Percentiles rank a stretch among this genome's conserved stretches.
These are phyloP conservation scores for Lepisosteus oculatus DNA, from an alignment of 2,113 vertebrate species.

Conservation along the genomic window DNA sequence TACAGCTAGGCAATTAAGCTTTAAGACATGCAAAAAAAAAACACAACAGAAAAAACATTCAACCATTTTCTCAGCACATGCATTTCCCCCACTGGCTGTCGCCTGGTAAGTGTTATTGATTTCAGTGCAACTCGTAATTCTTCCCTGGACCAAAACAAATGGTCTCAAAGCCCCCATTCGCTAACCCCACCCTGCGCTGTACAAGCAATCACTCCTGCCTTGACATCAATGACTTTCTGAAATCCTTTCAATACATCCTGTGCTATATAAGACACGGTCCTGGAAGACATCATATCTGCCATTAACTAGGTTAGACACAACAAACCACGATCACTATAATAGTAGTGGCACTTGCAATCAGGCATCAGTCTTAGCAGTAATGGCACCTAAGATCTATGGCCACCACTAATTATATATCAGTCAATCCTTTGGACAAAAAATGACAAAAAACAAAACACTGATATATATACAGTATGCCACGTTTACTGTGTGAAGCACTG, in stretches of 20 bases:
- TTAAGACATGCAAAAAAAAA: too few relatives aligned
- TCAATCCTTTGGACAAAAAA: too few relatives aligned
- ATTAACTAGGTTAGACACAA: constrained; percentile 9
- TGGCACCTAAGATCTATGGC: too few relatives aligned
- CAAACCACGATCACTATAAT: neutral
- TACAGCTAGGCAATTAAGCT: too few relatives aligned
- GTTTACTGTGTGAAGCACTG: too few relatives aligned
- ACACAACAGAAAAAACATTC: neutral
- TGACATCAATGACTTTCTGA: constrained; percentile 1
- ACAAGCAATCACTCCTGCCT: neutral
- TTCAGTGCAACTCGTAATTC: neutral
- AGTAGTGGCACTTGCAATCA: neutral
- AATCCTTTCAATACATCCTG: neutral
- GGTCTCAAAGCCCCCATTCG: neutral
- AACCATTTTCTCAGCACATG: neutral
- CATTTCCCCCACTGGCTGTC: neutral
- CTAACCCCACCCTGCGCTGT: neutral
- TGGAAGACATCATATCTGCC: neutral
- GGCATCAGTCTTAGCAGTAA: too few relatives aligned
- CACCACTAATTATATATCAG: too few relatives aligned
- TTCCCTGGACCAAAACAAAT: neutral
- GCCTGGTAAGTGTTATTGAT: constrained; percentile 2
- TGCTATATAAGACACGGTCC: neutral
- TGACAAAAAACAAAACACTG: too few relatives aligned
- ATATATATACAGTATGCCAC: too few relatives aligned